A percentile compares a stretch with the other conserved stretches of the same genome.
Evolutionary conservation across 2,113 vertebrate species (phyloP).

Genomic region (Oncorhynchus keta): DNA sequence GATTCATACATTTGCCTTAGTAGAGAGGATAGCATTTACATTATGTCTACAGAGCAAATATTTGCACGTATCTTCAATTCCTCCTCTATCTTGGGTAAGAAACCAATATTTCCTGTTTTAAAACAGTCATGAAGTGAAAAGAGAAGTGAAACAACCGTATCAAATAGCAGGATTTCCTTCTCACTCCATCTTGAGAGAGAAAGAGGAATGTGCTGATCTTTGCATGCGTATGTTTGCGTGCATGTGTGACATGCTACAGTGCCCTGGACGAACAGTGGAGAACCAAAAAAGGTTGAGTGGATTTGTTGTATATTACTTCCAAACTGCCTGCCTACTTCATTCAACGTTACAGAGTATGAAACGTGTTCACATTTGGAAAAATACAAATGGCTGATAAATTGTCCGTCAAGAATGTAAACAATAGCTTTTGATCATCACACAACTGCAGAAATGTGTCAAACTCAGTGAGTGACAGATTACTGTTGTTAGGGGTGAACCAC

Average conservation of each 20-base stretch:
- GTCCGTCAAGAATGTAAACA: not conserved
- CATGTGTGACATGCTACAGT: not conserved
- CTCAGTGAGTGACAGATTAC: not conserved
- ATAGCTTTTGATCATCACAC: not conserved
- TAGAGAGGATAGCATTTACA: not conserved
- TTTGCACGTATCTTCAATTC: constrained; percentile 23
- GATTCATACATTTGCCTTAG: not conserved
- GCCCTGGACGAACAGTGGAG: not conserved
- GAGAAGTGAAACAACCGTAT: constrained; percentile 62
- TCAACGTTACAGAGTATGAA: not conserved
- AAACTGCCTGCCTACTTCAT: not conserved
- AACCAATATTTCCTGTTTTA: constrained; percentile 60
- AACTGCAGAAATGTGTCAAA: not conserved
- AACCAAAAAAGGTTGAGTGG: not conserved
- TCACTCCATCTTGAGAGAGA: constrained; percentile 28
- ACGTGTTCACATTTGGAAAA: not conserved
- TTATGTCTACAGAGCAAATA: not conserved
- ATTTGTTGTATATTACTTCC: not conserved
- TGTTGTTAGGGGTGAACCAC: not conserved
- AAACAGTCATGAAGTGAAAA: constrained; percentile 49
- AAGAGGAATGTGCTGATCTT: constrained; percentile 22
- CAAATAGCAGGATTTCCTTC: constrained; percentile 56
- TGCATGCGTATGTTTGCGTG: not conserved
- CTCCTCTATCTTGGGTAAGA: constrained; percentile 17
- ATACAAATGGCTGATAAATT: not conserved